Conservation (phyloP, 1,140 invertebrate species). For the Lasaia peninsularis region DNA sequence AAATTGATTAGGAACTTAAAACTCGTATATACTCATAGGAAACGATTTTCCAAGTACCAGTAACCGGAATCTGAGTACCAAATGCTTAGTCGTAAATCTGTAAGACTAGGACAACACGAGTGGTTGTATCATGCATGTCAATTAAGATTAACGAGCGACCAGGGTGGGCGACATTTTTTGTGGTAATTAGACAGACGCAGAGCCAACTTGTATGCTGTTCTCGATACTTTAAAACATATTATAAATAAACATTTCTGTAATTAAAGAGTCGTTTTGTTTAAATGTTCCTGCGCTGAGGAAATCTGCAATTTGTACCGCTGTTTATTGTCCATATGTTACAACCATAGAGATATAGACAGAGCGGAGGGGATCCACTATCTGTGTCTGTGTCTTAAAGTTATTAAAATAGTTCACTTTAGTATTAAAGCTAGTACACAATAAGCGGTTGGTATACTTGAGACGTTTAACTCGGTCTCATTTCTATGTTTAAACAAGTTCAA, state of each 20-base stretch:
- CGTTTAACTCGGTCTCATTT: too few species aligned
- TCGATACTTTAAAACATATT: neutral
- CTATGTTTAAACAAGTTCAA: too few species aligned
- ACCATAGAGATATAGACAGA: too few species aligned
- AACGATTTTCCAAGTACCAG: neutral
- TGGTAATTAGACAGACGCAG: conserved; percentile 47
- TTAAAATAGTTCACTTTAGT: too few species aligned
- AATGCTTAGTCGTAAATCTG: conserved; percentile 23
- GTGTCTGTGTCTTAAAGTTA: too few species aligned
- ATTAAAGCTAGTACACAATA: too few species aligned
- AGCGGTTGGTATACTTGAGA: too few species aligned
- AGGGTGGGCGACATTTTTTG: conserved; percentile 55
- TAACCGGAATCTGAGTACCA: conserved; percentile 1
- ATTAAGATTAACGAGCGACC: conserved; percentile 46
- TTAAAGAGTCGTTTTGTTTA: neutral
- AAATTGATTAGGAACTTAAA: too few species aligned
- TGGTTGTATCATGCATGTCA: conserved; percentile 41
- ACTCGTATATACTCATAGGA: neutral
- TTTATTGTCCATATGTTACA: too few species aligned
- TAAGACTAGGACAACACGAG: conserved; percentile 1
- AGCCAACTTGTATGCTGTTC: conserved; percentile 11
- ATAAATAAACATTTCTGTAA: conserved; percentile 2
- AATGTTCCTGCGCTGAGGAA: neutral
- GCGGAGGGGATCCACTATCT: too few species aligned
- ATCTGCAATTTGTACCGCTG: too few species aligned